These are phyloP conservation scores for Cololabis saira DNA, from an alignment of 2,113 vertebrate species.

Conservation along the genomic window DNA sequence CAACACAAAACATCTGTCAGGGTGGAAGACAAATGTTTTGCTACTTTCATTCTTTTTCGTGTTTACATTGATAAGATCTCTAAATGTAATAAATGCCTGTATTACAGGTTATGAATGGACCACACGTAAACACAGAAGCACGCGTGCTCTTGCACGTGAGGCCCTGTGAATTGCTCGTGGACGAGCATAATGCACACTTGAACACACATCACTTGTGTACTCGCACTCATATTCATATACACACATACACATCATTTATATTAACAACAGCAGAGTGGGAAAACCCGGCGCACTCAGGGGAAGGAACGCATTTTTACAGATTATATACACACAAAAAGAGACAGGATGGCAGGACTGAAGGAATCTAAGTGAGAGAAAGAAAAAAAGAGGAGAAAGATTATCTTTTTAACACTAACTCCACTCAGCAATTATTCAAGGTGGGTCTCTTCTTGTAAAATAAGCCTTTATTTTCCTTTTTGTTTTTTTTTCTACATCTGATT, in stretches of 20 bases:
- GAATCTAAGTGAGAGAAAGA: not conserved
- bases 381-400: slow-evolving; percentile 20
- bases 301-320: slow-evolving; percentile 34
- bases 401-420: slow-evolving; percentile 33
- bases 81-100: slow-evolving; percentile 42
- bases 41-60: slow-evolving; percentile 37
- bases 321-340: slow-evolving; percentile 21
- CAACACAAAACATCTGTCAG: slow-evolving; percentile 69
- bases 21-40: slow-evolving; percentile 66
- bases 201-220: slow-evolving; percentile 26
- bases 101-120: slow-evolving; percentile 49
- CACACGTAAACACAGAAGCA: slow-evolving; percentile 16
- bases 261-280: slow-evolving; percentile 30
- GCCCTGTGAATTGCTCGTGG: slow-evolving; percentile 20
- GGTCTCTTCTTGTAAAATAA: slow-evolving; percentile 32
- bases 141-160: slow-evolving; percentile 9
- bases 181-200: slow-evolving; percentile 28
- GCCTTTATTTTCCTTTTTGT: slow-evolving; percentile 51
- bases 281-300: slow-evolving; percentile 33
- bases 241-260: slow-evolving; percentile 21
- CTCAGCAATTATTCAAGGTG: slow-evolving; percentile 26
- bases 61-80: slow-evolving; percentile 45
- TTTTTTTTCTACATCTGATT: slow-evolving; percentile 36
- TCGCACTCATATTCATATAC: not conserved
- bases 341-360: slow-evolving; percentile 1